Evolutionary conservation across 37 sponge, comb jelly and placozoan genomes (phyloP), one percentile per base, ranked within the genome.

Genomic region (Diacarnus erythraeanus): DNA sequence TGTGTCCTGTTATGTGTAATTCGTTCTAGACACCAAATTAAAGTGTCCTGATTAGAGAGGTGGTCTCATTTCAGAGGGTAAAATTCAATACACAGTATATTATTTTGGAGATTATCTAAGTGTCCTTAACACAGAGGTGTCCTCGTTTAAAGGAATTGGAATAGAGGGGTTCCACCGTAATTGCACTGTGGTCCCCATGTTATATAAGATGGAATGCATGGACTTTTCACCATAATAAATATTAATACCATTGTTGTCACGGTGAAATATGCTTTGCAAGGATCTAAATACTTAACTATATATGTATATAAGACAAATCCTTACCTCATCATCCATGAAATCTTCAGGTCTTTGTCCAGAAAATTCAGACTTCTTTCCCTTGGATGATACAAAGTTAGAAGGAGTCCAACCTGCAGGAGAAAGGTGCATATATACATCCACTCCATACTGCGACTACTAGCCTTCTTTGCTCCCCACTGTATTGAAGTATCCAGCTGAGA

Each of bases 401-500:
- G 98, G 98, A 9, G 86, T 80, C 93, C 96, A 97, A 56, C 97
- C 97, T 96, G 26, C 41, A 38, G 22, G 27, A 4, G 27, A 60
- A 5, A 26, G 61, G 9, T 5, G 61, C 27, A 60, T 60, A 60
- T 26, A 4, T 26, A n/a, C 12, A 69, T 38, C 15, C 12, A 33
- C 26, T 77, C 27, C 9, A 65, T 40, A 36, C 29, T 54, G 34
- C 34, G 9, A 6, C 17, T 10, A 59, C 79, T 17, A 38, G 84
- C 98, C 99, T 91, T 95, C 96, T 77, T 95, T 83, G 15, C 94
- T 79, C 30, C 96, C 96, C 18, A 95, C 99, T n/a, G 94, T 95
- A 60, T 98, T 95, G 80, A 64, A 98, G 61, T 94, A 98, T 0
- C 99, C 99, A 38, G 99, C 96, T 33, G 99, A 98, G 80, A 98